These are phyloP conservation scores for Leptopilina myrica DNA, from an alignment of 2,888 invertebrate genomes.

Conservation along the genomic window DNA sequence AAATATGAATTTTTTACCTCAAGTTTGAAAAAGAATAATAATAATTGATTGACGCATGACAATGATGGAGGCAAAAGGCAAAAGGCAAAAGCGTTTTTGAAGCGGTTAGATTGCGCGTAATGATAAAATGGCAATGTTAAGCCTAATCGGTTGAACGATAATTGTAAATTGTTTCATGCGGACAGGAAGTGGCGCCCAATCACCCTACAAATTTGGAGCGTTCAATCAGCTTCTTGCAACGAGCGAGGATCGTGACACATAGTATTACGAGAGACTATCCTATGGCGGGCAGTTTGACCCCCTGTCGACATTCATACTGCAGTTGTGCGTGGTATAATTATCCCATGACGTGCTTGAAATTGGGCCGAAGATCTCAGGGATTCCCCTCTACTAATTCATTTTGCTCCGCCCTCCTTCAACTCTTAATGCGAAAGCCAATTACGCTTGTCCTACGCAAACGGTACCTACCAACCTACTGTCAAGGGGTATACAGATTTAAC, in stretches of 20 bases:
- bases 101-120: not conserved
- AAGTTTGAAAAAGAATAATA: not conserved
- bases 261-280: constrained; percentile 23
- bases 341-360: constrained; percentile 46
- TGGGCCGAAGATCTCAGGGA: constrained; percentile 36
- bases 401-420: constrained; percentile 31
- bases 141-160: constrained; percentile 24
- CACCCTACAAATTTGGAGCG: constrained; percentile 18
- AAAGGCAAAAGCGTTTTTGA: constrained; percentile 13
- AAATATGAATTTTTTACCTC: not conserved
- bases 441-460: constrained; percentile 34
- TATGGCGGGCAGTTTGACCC: not conserved
- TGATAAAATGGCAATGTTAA: constrained; percentile 22
- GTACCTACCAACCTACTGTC: not conserved
- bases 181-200: constrained; percentile 12
- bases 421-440: constrained; percentile 44
- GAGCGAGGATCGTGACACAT: constrained; percentile 8
- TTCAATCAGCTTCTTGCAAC: constrained; percentile 31
- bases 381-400: constrained; percentile 46
- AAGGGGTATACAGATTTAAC: constrained; percentile 17
- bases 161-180: constrained; percentile 38
- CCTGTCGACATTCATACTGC: constrained; percentile 24
- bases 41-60: too few relatives aligned
- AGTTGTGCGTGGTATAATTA: constrained; percentile 42
- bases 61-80: too few relatives aligned